Evolutionary conservation across 2,888 invertebrate species (phyloP).

Genomic region (Vanessa cardui): DNA sequence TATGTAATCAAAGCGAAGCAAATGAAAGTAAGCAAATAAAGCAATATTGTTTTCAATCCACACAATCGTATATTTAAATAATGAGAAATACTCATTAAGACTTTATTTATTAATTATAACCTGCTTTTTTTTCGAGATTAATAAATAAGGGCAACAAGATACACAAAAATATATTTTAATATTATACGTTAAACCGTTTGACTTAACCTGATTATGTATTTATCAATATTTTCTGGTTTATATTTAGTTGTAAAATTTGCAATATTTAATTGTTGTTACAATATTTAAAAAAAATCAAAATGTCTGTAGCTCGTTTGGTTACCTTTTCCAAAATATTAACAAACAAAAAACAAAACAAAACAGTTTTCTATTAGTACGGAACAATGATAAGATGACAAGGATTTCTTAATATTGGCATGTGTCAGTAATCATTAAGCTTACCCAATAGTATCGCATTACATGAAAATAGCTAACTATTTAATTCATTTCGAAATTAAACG

Average conservation of each 20-base stretch:
- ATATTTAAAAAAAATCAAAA: no score
- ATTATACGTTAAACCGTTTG: no score
- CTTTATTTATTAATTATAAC: neutral
- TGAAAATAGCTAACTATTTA: constrained; percentile 23
- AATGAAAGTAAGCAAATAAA: constrained; percentile 8
- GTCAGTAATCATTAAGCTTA: constrained; percentile 24
- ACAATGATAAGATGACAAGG: constrained; percentile 11
- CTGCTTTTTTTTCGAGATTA: neutral
- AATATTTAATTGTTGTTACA: no score
- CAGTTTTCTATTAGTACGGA: neutral
- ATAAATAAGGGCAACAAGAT: no score
- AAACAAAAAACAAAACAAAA: neutral
- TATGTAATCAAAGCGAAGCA: constrained; percentile 1
- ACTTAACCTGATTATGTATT: no score
- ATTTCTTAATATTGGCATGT: constrained; percentile 23
- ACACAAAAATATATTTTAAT: no score
- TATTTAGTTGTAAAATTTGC: no score
- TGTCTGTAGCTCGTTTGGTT: no score
- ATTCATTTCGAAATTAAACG: constrained; percentile 42
- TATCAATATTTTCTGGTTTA: no score
- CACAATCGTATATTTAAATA: constrained; percentile 2
- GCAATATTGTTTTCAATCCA: constrained; percentile 6
- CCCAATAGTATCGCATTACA: constrained; percentile 22
- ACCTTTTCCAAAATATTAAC: no score
- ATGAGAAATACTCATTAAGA: neutral